These are phyloP conservation scores for Medauroidea extradentata DNA, from an alignment of 1,140 invertebrate species.

Conservation along the genomic window DNA sequence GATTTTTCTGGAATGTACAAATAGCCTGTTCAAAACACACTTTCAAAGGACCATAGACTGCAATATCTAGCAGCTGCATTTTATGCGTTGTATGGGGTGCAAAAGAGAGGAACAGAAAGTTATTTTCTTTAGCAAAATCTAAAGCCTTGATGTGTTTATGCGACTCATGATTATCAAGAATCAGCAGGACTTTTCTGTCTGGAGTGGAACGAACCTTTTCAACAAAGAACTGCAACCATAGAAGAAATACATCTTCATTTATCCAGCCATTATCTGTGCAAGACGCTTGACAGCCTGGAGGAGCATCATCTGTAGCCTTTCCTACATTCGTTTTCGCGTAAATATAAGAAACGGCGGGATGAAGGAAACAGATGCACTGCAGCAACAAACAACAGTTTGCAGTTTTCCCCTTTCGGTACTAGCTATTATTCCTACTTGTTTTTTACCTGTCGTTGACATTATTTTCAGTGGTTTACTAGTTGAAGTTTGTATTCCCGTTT, in stretches of 20 bases:
- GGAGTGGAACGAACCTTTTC: conserved; percentile 20
- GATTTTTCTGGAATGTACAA: conserved; percentile 24
- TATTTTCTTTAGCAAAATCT: conserved; percentile 24
- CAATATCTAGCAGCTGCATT: conserved; percentile 47
- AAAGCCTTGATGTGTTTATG: conserved; percentile 25
- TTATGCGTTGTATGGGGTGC: conserved; percentile 46
- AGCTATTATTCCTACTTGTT: conserved; percentile 26
- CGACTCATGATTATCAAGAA: conserved; percentile 30
- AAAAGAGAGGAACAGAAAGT: conserved; percentile 38
- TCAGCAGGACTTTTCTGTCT: conserved; percentile 27
- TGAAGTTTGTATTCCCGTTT: conserved; percentile 35
- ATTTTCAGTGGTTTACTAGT: conserved; percentile 35
- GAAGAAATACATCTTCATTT: conserved; percentile 19
- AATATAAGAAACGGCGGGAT: conserved; percentile 33
- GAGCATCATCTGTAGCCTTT: conserved; percentile 21
- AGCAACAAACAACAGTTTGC: conserved; percentile 23
- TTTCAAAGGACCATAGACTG: conserved; percentile 44
- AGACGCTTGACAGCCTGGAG: conserved; percentile 18
- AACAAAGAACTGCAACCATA: conserved; percentile 23
- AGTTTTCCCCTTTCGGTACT: conserved; percentile 30
- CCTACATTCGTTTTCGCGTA: conserved; percentile 22
- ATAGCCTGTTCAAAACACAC: conserved; percentile 24
- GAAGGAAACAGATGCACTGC: conserved; percentile 27
- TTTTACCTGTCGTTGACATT: conserved; percentile 31
- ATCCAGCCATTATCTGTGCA: conserved; percentile 27